Percentiles rank a stretch among this genome's conserved stretches.
phyloP scores from a whole-genome alignment of 64 coral and sea anemone species.

The Pocillopora damicornis region DNA sequence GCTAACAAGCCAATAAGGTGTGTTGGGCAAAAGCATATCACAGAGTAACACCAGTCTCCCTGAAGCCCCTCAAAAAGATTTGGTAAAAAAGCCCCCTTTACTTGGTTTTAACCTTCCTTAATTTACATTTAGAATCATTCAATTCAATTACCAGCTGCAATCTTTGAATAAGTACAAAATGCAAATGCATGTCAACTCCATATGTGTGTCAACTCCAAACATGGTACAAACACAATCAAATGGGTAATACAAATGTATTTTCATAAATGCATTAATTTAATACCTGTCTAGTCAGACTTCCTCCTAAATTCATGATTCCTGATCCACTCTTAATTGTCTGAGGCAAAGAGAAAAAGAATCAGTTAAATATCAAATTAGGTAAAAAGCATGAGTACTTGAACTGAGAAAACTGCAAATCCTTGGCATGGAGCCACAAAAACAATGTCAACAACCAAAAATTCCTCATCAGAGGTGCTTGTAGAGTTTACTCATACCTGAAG shows the following conservation, averaged over 20 bases:
- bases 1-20: too few relatives aligned
- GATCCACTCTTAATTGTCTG: constrained; percentile 93
- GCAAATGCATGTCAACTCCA: too few relatives aligned
- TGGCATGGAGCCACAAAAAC: not conserved
- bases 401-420: too few relatives aligned
- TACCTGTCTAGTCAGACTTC: constrained; percentile 98
- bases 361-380: not conserved
- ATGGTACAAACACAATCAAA: not conserved
- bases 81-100: too few relatives aligned
- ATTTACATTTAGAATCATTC: too few relatives aligned
- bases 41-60: too few relatives aligned
- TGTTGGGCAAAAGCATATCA: too few relatives aligned
- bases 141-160: too few relatives aligned
- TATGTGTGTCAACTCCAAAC: too few relatives aligned
- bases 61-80: too few relatives aligned
- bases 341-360: not conserved
- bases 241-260: not conserved
- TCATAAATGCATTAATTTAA: not conserved
- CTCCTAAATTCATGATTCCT: constrained; percentile 98
- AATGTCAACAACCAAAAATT: not conserved
- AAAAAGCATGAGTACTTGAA: not conserved
- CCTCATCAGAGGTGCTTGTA: not conserved
- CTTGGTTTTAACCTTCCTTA: too few relatives aligned
- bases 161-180: too few relatives aligned
- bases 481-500: constrained; percentile 60